Evolutionary conservation across 2,797 vertebrate species (phyloP).

Genomic region (Cottoperca gobio): DNA sequence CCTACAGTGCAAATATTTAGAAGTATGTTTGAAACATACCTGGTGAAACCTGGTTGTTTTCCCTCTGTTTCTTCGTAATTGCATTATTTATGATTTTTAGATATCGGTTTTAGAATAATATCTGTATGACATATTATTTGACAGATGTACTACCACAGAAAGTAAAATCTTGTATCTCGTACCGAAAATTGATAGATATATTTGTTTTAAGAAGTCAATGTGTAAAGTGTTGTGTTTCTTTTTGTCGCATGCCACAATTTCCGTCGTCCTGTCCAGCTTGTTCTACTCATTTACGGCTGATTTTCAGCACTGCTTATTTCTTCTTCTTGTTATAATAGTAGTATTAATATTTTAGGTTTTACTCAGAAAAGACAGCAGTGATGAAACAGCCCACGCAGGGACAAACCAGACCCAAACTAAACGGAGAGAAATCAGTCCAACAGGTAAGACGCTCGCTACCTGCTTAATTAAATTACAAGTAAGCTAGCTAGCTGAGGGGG

Average conservation of each 20-base stretch:
- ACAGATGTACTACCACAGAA: neutral
- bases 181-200: neutral
- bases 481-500: neutral
- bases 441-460: slow-evolving; percentile 69
- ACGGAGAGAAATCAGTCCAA: slow-evolving; percentile 53
- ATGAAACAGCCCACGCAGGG: slow-evolving; percentile 47
- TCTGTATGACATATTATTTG: neutral
- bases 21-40: neutral
- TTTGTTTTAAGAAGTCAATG: neutral
- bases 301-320: neutral
- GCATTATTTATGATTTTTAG: neutral
- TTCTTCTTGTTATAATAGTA: too few species aligned
- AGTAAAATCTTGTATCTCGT: neutral
- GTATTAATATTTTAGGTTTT: slow-evolving; percentile 76
- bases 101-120: neutral
- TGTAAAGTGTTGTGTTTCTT: neutral
- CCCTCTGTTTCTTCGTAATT: neutral
- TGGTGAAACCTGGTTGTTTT: too few species aligned
- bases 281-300: neutral
- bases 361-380: slow-evolving; percentile 78
- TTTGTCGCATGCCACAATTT: neutral
- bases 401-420: slow-evolving; percentile 44
- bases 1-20: neutral
- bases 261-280: neutral
- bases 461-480: neutral